These are phyloP conservation scores for Psittacula derbiana DNA, from an alignment of 2,797 vertebrate genomes.

Conservation along the genomic window DNA sequence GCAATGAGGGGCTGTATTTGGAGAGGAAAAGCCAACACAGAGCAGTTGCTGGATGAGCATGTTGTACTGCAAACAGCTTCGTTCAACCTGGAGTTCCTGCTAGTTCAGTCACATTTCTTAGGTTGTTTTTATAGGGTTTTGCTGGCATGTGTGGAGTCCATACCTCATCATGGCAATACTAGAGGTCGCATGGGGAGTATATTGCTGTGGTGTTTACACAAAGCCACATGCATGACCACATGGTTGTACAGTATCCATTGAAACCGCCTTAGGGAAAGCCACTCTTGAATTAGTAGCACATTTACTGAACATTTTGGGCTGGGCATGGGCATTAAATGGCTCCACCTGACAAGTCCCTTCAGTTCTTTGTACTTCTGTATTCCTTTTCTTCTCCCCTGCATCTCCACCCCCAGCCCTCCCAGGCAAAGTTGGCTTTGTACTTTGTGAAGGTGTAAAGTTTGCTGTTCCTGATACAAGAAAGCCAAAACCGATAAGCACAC, in stretches of 20 bases:
- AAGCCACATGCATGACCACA: neutral
- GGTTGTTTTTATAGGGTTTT: neutral
- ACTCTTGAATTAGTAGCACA: neutral
- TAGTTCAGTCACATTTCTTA: neutral
- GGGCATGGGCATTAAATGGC: neutral
- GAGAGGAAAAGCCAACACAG: neutral
- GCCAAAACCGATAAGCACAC: conserved; percentile 3
- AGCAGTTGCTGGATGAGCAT: neutral
- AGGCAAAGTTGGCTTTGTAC: neutral
- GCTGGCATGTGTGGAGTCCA: neutral
- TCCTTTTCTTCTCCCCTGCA: neutral
- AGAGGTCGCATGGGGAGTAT: neutral
- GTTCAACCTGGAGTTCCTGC: neutral
- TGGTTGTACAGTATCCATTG: neutral
- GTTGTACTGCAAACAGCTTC: neutral
- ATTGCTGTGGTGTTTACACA: neutral
- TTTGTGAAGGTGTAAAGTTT: neutral
- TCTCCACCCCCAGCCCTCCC: neutral
- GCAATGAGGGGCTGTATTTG: neutral
- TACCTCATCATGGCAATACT: neutral
- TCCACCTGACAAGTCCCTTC: neutral
- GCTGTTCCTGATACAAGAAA: fast-evolving
- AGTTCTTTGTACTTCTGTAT: neutral
- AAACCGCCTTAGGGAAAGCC: neutral
- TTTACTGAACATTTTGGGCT: neutral